Conservation (phyloP, 2,888 invertebrate species). For the Dicycla oo region DNA sequence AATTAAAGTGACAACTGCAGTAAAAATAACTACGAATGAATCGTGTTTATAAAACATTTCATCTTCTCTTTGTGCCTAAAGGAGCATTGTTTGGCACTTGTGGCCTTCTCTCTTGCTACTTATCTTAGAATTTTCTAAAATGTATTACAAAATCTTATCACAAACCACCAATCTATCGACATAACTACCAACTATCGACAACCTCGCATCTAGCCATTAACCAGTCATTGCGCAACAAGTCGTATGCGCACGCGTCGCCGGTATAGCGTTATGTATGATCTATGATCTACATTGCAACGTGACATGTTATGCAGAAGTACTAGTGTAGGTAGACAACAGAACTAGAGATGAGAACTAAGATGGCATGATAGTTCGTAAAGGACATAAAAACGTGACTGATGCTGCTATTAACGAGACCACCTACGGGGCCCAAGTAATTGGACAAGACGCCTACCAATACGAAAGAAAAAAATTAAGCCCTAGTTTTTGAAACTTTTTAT, state of each 20-base stretch:
- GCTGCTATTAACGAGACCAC: no score
- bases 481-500: not conserved
- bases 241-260: slow-evolving; percentile 57
- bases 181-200: slow-evolving; percentile 5
- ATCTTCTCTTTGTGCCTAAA: not conserved
- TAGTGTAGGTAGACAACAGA: not conserved
- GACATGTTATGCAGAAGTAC: slow-evolving; percentile 37
- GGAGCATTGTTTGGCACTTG: not conserved
- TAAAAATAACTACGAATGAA: not conserved
- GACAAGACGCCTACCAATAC: no score
- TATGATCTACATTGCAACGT: slow-evolving; percentile 21
- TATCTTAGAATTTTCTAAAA: not conserved
- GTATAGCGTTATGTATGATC: slow-evolving; percentile 43
- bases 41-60: not conserved
- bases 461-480: no score
- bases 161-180: slow-evolving; percentile 20
- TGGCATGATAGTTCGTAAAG: not conserved
- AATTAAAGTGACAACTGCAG: not conserved
- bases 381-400: not conserved
- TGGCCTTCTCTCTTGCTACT: no score
- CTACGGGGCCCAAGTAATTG: not conserved
- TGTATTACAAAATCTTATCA: not conserved
- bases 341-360: slow-evolving; percentile 17
- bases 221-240: slow-evolving; percentile 58
- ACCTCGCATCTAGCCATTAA: slow-evolving; percentile 6